Evolutionary conservation across 2,113 vertebrate species (phyloP), one percentile per base, ranked within the genome.

Genomic region (Phalacrocorax aristotelis): DNA sequence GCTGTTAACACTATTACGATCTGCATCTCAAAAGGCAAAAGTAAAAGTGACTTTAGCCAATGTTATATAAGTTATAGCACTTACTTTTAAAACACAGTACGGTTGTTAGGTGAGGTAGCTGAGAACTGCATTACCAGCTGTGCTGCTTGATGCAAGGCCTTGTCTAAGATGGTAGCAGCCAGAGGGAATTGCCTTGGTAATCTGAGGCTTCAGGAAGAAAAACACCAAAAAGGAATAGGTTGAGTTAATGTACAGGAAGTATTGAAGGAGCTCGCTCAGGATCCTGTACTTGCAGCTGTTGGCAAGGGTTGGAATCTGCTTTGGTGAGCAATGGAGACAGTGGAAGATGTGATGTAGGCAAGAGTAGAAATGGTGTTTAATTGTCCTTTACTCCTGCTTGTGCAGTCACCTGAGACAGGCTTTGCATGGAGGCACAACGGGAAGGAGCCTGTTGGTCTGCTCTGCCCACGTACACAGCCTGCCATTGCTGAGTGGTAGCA

Each of bases 401-500:
- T 89, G 2, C 26, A 15, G 52, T 71, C 13, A 27, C 36, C 20
- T 13, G 36, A 26, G 83, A 52, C 7, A 22, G 61, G n/a, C 38
- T 83, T 48, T 83, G 12, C 14, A 5, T 3, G 29, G 69, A 61
- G 58, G 8, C n/a, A 17, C 9, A 11, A 15, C 20, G 29, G 26
- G 46, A 30, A 29, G 72, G 44, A 25, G 12, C 18, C 6, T 13
- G 1, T 15, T 65, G 57, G 32, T 80, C n/a, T 72, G 27, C 42
- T 76, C 30, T 87, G 74, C 55, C 55, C 21, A 19, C 1, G 6
- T 55, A 44, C 65, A 13, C 64, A 62, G 58, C 71, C 64, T 26
- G 2, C 46, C 11, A 1, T 18, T 55, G 26, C 48, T 3, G 22
- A 14, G 61, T 18, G 40, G 52, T 18, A 1, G n/a, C 2, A 17